Evolutionary conservation across 2,113 vertebrate genomes (phyloP), one percentile per base, ranked within the genome.

Genomic region (Xiphorhynchus elegans): DNA sequence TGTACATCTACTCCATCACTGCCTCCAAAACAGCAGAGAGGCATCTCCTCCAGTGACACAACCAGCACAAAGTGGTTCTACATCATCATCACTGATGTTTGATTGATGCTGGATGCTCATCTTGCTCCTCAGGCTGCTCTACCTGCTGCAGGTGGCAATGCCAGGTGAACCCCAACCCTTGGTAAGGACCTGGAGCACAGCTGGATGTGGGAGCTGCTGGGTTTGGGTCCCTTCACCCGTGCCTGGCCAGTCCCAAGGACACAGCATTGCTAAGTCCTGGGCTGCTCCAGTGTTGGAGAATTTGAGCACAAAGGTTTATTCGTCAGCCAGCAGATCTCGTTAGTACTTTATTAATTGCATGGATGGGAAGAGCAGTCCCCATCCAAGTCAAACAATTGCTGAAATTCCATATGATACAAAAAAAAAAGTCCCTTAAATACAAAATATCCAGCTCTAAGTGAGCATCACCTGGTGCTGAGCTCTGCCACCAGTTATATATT

Each of bases 101-200:
- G 97, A 97, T 97, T 0, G 97, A 96, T 98, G 98, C 94, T 98
- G 97, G 97, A 97, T 97, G 28, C 97, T 97, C 40, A 97, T 97
- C 87, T 92, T 98, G 64, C 73, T 98, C 67, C 95, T 98, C 42
- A 96, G 96, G 85, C 88, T 96, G 42, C 95, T 98, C 17, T 98
- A 96, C 18, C 94, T 98, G 67, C 93, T 98, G 56, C 85, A 97
- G 59, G 90, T 97, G 81, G 94, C 97, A 62, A 97, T 98, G 42
- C 93, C 97, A 95, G 98, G 98, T 98, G 89, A 89, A 8, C 17
- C 55, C 46, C 47, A 15, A 4, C 23, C 20, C 46, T n/a, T 4
- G 4, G 4, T 58, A 35, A 12, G 31, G 24, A 37, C 49, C 75
- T 25, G 31, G n/a, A 69, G 47, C 47, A 35, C 29, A 83, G 55